Evolutionary conservation across 2,888 invertebrate species (phyloP).

Genomic region (Lottia scabra): DNA sequence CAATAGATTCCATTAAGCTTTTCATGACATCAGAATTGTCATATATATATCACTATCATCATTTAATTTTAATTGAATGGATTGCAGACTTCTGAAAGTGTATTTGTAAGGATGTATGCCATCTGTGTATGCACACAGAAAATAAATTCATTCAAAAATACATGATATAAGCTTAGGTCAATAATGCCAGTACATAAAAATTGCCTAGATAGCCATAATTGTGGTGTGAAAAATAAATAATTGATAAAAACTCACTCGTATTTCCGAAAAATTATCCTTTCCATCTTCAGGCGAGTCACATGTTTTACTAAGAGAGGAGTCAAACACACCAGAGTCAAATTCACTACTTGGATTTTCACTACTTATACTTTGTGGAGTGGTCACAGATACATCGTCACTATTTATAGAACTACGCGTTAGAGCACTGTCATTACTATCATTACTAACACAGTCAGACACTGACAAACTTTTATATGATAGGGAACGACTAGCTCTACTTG

Average conservation of each 20-base stretch:
- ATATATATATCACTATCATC: no score
- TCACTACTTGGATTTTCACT: conserved; percentile 4
- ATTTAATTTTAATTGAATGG: no score
- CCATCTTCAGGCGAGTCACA: conserved; percentile 2
- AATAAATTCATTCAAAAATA: no score
- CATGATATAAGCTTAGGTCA: no score
- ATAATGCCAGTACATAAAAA: no score
- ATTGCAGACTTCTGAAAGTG: no score
- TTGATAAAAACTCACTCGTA: not conserved
- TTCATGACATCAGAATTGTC: no score
- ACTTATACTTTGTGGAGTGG: not conserved
- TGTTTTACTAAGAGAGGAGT: not conserved
- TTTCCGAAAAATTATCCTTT: not conserved
- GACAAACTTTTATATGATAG: not conserved
- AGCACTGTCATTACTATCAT: conserved; percentile 3
- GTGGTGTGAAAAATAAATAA: no score
- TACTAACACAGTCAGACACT: not conserved
- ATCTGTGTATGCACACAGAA: no score
- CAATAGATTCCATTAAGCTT: no score
- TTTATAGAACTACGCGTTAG: not conserved
- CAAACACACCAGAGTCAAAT: conserved; percentile 4
- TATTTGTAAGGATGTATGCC: no score
- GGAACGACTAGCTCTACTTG: conserved; percentile 2
- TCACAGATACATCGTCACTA: not conserved
- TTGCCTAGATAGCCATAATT: no score